Base-by-base conservation (phyloP, 2,797 vertebrate species). In the Rhincodon typus region DNA sequence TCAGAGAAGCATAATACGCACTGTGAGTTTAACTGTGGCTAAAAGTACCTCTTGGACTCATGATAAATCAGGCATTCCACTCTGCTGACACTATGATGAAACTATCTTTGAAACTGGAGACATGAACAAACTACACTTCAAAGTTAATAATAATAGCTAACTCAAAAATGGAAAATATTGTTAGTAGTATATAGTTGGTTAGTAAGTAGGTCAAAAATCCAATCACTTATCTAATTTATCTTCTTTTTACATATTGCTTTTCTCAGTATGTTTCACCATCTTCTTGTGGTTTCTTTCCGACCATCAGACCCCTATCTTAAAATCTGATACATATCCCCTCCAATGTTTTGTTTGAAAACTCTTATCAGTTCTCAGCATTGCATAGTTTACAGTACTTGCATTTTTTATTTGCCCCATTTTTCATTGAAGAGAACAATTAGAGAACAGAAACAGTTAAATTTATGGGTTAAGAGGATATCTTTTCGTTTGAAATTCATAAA, bases 191-290 rank as follows among this genome's bases (percentile, higher is more conserved):
- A 34, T 30, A 30, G 38, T 67, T 93, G 5, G 34, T 38, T 67
- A 91, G 7, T 91, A 91, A n/a, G 62, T 93, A 93, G 90, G 90
- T 67, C 90, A 93, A 91, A 38, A 38, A 77, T 77, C 38, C 8
- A 67, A 10, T 38, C 90, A 67, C 66, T 66, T 91, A 91, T 66
- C 90, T 42, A 69, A 42, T 42, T 38, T 19, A 90, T 90, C 57
- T 66, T 90, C 57, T 66, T 27, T 0, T 90, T 57, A 57, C 10
- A 66, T 91, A 38, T 19, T 67, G 25, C 21, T 90, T 90, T 25
- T 42, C 90, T 42, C 90, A 67, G 8, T 27, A 21, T 84, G 3
- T 46, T 25, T 84, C 38, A n/a, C 8, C 25, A 42, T 12, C 62
- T 67, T 38, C 1, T 13, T 66, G 34, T 93, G 90, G n/a, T 66